Percentiles rank a stretch among this genome's conserved stretches.
These are phyloP conservation scores for Congeria kusceri DNA, from an alignment of 2,888 invertebrate genomes.

Conservation along the genomic window DNA sequence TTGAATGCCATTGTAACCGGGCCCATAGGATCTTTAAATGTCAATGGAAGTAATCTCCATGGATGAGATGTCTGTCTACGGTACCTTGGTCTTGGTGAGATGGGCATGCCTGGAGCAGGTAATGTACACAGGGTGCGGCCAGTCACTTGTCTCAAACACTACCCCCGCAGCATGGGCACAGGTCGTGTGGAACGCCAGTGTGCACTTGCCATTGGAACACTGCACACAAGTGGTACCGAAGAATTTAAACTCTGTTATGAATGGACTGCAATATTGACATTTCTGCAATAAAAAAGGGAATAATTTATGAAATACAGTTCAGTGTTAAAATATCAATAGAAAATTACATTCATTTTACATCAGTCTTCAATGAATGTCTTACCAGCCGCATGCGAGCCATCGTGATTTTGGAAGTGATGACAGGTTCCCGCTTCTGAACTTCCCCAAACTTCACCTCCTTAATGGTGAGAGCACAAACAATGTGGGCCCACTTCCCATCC, in stretches of 20 bases:
- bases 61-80: too few relatives aligned
- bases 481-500: slow-evolving; percentile 85
- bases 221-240: slow-evolving; percentile 85
- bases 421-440: slow-evolving; percentile 80
- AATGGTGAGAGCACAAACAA: slow-evolving; percentile 85
- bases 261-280: slow-evolving; percentile 80
- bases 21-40: too few relatives aligned
- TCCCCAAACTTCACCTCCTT: slow-evolving; percentile 84
- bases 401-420: slow-evolving; percentile 78
- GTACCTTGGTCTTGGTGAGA: slow-evolving; percentile 71
- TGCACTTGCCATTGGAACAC: slow-evolving; percentile 86
- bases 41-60: too few relatives aligned
- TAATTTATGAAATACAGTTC: too few relatives aligned
- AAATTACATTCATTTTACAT: too few relatives aligned
- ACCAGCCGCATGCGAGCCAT: slow-evolving; percentile 79
- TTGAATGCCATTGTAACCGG: too few relatives aligned
- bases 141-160: slow-evolving; percentile 85
- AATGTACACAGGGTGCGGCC: slow-evolving; percentile 85
- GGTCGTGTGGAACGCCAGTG: slow-evolving; percentile 87
- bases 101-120: slow-evolving; percentile 84
- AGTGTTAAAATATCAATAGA: too few relatives aligned
- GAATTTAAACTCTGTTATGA: slow-evolving; percentile 15
- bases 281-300: slow-evolving; percentile 73
- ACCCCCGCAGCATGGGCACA: slow-evolving; percentile 88
- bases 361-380: slow-evolving; percentile 46